phyloP scores from a whole-genome alignment of 1,140 invertebrate genomes.

The Euwallacea fornicatus region DNA sequence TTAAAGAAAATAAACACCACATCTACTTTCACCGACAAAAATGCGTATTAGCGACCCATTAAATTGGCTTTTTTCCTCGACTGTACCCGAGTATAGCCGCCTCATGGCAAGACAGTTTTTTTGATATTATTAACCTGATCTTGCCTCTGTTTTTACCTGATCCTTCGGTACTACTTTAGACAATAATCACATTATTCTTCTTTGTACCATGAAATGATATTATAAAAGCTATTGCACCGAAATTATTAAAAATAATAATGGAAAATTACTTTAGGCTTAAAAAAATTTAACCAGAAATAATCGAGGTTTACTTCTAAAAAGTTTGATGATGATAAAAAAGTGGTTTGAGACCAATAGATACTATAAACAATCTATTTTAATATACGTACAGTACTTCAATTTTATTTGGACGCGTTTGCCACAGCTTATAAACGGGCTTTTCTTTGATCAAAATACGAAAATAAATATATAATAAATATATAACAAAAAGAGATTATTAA shows the following conservation, averaged over 20 bases:
- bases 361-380: background rate
- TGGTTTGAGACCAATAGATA: background rate
- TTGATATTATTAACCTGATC: constrained; percentile 29
- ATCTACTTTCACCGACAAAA: constrained; percentile 25
- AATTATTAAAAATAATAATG: constrained; percentile 29
- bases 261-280: constrained; percentile 7
- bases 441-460: background rate
- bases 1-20: constrained; percentile 12
- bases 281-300: constrained; percentile 26
- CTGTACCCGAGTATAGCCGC: constrained; percentile 19
- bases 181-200: constrained; percentile 31
- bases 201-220: constrained; percentile 31
- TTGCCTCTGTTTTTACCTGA: constrained; percentile 24
- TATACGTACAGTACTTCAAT: background rate
- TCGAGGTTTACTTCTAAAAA: constrained; percentile 12
- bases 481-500: background rate
- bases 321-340: background rate
- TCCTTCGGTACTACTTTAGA: constrained; percentile 26
- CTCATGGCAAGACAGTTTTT: constrained; percentile 27
- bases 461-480: constrained; percentile 2
- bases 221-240: constrained; percentile 30
- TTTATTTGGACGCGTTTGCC: background rate
- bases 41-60: constrained; percentile 21
- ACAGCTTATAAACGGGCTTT: too few relatives aligned
- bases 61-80: constrained; percentile 26